Base-by-base conservation (phyloP, 53 echinoderm and acorn worm genomes). In the Stichopus horrens region DNA sequence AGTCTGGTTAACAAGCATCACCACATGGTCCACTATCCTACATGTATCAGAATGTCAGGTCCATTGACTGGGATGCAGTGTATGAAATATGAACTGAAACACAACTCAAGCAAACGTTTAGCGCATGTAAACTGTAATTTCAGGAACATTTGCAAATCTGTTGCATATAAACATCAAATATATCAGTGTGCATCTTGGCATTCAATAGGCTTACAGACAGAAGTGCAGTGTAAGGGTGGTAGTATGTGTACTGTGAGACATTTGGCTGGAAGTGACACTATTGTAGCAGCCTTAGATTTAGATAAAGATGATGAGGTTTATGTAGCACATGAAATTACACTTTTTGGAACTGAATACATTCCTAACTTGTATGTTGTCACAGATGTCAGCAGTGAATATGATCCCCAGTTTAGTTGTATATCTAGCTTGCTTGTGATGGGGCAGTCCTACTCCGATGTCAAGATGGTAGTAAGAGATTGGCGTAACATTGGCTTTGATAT, bases 11-110 rank as follows among this genome's bases (percentile, higher is more conserved):
- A 92, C 55, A 83, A 83, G 18, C 83, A 83, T 6, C 83, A 83
- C 63, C 83, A 83, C 9, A 83, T 83, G 83, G 83, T 86, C 7
- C 86, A 86, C 9, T 86, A 86, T 21, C 86, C 86, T 5, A 23
- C 5, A 4, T 86, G 86, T 13, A 86, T 86, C 5, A 14, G 54
- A 52, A 86, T 86, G 86, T 9, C 53, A n/a, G 86, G 74, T 21
- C 86, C 86, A n/a, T 54, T 86, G 53, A 54, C 74, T n/a, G n/a
- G 18, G 18, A 90, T 90, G 90, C 90, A 90, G 74, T 93, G 93
- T 66, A 60, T 93, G 20, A 88, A 88, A 59, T 93, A 90, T 76
- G 93, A 92, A 54, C 51, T 93, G 52, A 93, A 90, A 67, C 90
- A 93, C 77, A 79, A 77, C 4, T 93, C 88, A n/a, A 73, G 90